Percentiles rank a stretch among this genome's conserved stretches.
These are phyloP conservation scores for Cryptoprocta ferox DNA, from an alignment of 2,797 vertebrate species.

Conservation along the genomic window DNA sequence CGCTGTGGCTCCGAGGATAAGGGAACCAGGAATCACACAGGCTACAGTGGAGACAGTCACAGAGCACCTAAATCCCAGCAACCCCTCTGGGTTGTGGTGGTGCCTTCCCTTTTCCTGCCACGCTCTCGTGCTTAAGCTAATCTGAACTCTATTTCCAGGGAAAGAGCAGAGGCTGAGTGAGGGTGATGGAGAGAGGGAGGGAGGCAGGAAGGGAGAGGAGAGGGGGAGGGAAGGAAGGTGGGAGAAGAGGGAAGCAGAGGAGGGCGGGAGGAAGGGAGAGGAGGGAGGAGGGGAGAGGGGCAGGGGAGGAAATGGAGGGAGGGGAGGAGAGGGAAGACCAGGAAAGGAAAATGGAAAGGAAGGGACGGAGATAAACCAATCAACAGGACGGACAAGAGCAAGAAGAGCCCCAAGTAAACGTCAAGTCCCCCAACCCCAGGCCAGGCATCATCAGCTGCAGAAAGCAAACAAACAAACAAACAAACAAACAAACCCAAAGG, in stretches of 20 bases:
- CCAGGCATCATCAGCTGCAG: background rate
- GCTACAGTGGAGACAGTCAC: fast-evolving
- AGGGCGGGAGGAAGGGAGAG: background rate
- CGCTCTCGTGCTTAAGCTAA: background rate
- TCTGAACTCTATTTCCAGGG: background rate
- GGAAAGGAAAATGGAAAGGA: too few relatives aligned
- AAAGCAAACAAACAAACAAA: background rate
- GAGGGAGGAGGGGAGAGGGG: background rate
- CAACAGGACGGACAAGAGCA: background rate
- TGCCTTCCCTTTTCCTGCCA: background rate
- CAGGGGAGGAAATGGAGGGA: background rate
- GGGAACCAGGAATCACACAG: background rate
- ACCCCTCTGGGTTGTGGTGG: background rate
- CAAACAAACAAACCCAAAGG: background rate
- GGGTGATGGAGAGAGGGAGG: background rate
- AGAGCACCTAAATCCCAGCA: background rate
- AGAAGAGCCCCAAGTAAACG: background rate
- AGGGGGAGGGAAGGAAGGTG: fast-evolving
- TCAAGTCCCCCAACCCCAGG: background rate
- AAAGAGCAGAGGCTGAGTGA: background rate
- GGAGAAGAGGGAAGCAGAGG: too few relatives aligned
- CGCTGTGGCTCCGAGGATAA: too few relatives aligned
- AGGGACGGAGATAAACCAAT: background rate
- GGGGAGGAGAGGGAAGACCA: background rate
- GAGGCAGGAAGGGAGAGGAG: background rate